Percentiles rank a stretch among this genome's conserved stretches.
Conservation (phyloP, 2,113 vertebrate species). For the Phalacrocorax carbo region DNA sequence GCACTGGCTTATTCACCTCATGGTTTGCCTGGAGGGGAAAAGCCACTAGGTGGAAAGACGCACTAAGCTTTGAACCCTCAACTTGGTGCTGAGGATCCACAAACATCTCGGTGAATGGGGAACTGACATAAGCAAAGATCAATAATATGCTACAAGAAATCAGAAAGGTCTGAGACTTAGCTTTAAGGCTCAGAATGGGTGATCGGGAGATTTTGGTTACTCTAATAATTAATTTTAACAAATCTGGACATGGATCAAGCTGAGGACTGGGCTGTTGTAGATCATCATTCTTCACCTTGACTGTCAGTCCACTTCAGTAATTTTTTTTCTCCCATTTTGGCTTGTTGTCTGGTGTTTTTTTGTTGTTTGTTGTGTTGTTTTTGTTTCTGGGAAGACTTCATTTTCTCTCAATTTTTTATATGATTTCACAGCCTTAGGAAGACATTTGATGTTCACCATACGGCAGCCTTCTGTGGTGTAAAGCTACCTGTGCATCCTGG, state of each 20-base stretch:
- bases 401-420: neutral
- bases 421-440: neutral
- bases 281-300: rapidly evolving
- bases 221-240: neutral
- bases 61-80: neutral
- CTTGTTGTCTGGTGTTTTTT: neutral
- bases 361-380: too few species aligned
- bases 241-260: neutral
- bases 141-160: neutral
- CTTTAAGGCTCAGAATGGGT: neutral
- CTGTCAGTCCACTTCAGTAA: neutral
- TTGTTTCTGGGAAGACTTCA: neutral
- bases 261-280: neutral
- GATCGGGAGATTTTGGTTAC: neutral
- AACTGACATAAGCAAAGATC: neutral
- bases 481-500: neutral
- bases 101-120: neutral
- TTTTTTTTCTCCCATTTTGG: neutral
- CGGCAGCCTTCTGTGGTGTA: neutral
- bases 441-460: neutral
- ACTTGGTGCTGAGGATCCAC: rapidly evolving
- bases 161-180: neutral
- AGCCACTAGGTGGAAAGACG: neutral
- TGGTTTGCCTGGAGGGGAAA: neutral
- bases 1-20: neutral